Evolutionary conservation across 2,113 vertebrate species (phyloP).

Genomic region (Paradisaea rubra): DNA sequence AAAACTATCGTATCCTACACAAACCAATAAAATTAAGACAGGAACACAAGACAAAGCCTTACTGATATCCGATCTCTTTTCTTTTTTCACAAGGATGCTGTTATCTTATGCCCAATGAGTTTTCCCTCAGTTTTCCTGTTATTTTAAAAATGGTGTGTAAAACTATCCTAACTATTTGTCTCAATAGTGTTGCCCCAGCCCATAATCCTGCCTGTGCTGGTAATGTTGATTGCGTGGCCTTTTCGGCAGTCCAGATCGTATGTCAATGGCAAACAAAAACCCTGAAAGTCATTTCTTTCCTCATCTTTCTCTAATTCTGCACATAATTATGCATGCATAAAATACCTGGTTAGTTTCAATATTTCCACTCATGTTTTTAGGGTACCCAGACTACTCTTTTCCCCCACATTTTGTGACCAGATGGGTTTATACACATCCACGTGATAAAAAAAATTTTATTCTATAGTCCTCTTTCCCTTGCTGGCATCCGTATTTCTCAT

Average conservation of each 20-base stretch:
- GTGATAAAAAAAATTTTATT: neutral
- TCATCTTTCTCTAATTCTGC: neutral
- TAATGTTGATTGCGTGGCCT: neutral
- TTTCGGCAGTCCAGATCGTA: neutral
- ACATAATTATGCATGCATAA: neutral
- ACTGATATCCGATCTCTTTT: neutral
- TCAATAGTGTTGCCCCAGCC: neutral
- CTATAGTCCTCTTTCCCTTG: neutral
- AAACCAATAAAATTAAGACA: neutral
- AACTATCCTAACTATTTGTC: neutral
- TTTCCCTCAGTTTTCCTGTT: neutral
- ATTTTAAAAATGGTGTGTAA: neutral
- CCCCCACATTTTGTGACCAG: neutral
- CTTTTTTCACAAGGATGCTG: neutral
- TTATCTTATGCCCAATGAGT: neutral
- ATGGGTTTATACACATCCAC: neutral
- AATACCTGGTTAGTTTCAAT: neutral
- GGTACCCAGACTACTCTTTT: neutral
- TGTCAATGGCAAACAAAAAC: neutral
- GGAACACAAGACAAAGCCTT: neutral
- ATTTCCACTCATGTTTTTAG: neutral
- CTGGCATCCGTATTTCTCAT: neutral
- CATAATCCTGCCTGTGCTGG: neutral
- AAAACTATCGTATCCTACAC: neutral
- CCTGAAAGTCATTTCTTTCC: neutral